Evolutionary conservation across 2,797 vertebrate species (phyloP).

Genomic region (Tamandua tetradactyla): DNA sequence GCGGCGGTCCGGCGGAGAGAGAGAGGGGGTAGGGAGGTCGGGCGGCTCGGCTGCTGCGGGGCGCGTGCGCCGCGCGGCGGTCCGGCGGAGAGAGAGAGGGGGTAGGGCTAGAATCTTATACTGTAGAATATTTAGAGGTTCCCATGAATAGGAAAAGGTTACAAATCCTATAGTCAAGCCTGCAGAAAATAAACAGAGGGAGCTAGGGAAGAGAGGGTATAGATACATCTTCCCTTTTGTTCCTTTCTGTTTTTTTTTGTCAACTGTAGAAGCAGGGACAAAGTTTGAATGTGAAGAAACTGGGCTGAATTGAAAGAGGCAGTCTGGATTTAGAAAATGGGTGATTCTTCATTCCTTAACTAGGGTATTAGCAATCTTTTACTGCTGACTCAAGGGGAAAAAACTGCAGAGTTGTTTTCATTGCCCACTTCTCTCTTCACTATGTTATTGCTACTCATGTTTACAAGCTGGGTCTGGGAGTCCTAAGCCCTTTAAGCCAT

Average conservation of each 20-base stretch:
- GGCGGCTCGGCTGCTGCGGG: too few relatives aligned
- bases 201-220: background rate
- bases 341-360: background rate
- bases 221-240: background rate
- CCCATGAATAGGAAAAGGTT: background rate
- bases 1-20: too few relatives aligned
- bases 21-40: too few relatives aligned
- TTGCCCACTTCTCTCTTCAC: conserved; percentile 19
- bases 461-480: background rate
- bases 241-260: background rate
- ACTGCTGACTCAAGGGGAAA: background rate
- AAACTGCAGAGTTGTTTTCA: background rate
- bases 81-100: too few relatives aligned
- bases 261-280: background rate
- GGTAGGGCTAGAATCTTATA: background rate
- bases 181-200: background rate
- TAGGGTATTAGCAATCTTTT: background rate
- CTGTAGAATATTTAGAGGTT: background rate
- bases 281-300: conserved; percentile 8
- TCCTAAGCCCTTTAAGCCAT: background rate
- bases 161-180: background rate
- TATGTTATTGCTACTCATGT: background rate
- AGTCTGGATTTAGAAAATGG: background rate
- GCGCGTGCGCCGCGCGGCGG: too few relatives aligned
- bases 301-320: background rate